Base-by-base conservation (phyloP, 2,113 vertebrate genomes). In the Condylura cristata region DNA sequence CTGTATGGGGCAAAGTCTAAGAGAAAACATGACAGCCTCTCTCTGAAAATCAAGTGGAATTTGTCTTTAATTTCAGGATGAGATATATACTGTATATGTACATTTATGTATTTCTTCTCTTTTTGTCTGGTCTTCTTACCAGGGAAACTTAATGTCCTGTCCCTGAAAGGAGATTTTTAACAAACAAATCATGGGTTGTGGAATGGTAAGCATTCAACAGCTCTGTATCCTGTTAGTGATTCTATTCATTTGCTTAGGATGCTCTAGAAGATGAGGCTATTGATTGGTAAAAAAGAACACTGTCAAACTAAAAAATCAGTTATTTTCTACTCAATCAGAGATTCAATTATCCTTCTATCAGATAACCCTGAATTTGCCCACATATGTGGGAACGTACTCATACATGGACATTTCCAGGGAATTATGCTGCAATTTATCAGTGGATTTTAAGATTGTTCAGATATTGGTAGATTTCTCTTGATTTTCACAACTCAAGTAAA, bases 1-100 rank as follows among this genome's bases (percentile, higher is more conserved):
- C 86, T 95, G 88, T 68, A 79, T 32, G 16, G 86, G 58, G 13
- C 34, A 34, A 91, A 46, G 6, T 3, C 53, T 16, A 61, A 86
- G 48, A 71, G 66, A 88, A 86, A 72, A 22, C 22, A 32, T 30
- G 44, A 51, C 70, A 63, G 28, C 37, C 78, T 84, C 56, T 86
- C 72, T 91, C 70, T 46, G 8, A 95, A 96, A 92, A 70, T 37
- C 9, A 63, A 71, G 58, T 24, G 41, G 41, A 37, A 83, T 82
- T 80, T 51, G 34, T 6, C 4, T 82, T 80, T n/a, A 58, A 28
- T 60, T 91, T 76, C 32, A 84, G 26, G 13, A 79, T 70, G 30
- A 88, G 24, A 79, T 44, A 58, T 34, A 48, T 74, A 58, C 53
- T 91, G 37, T 17, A 32, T 76, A 60, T 5, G 61, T 84, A 26